phyloP scores from a whole-genome alignment of 2,888 invertebrate species.

The Cybosia mesomella region DNA sequence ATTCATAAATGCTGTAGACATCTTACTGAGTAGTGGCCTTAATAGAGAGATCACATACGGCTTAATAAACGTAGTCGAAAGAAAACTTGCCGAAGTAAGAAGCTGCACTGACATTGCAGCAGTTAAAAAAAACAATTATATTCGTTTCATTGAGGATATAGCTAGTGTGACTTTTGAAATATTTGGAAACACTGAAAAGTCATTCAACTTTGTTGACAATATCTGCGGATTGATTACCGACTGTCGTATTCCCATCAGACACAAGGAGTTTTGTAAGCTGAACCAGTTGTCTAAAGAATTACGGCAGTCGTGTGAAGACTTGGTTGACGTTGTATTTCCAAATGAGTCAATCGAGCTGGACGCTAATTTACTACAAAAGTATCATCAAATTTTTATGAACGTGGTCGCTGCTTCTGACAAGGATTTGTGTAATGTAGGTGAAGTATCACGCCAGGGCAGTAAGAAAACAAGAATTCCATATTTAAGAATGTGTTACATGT shows the following conservation, averaged over 20 bases:
- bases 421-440: constrained; percentile 77
- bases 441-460: constrained; percentile 71
- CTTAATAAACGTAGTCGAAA: constrained; percentile 81
- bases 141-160: constrained; percentile 81
- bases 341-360: constrained; percentile 62
- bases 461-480: constrained; percentile 81
- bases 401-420: constrained; percentile 82
- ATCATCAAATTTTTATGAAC: constrained; percentile 83
- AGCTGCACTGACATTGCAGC: constrained; percentile 75
- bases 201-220: constrained; percentile 78
- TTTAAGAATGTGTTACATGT: constrained; percentile 86
- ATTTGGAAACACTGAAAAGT: constrained; percentile 80
- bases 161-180: constrained; percentile 83
- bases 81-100: constrained; percentile 82
- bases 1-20: constrained; percentile 82
- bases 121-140: constrained; percentile 81
- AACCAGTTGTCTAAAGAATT: constrained; percentile 81
- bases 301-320: constrained; percentile 81
- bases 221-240: constrained; percentile 78
- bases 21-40: constrained; percentile 80
- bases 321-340: constrained; percentile 70
- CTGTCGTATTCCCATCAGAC: constrained; percentile 81
- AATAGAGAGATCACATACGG: constrained; percentile 84
- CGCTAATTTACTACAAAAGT: constrained; percentile 74
- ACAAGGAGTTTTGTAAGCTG: constrained; percentile 82